phyloP scores from a whole-genome alignment of 2,888 invertebrate species.

The Cryptocephalus moraei region DNA sequence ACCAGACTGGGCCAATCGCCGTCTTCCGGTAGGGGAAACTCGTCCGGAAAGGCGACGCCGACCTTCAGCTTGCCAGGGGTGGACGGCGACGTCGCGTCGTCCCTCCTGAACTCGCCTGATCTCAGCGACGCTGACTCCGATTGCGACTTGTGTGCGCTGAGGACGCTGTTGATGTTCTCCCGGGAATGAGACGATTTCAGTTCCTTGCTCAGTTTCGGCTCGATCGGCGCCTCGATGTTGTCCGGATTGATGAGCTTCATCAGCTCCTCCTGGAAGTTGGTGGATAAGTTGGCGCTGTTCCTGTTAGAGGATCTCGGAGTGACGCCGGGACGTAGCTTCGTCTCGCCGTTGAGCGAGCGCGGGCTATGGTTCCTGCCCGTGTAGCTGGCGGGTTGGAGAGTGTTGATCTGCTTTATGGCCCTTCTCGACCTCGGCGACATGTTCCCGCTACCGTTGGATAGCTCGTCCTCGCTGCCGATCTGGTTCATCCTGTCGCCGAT shows the following conservation, averaged over 20 bases:
- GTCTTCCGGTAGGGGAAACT: conserved; percentile 56
- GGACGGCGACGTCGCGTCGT: conserved; percentile 41
- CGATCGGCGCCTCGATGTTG: conserved; percentile 36
- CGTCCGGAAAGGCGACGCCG: conserved; percentile 30
- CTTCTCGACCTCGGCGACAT: conserved; percentile 43
- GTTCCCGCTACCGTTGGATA: conserved; percentile 44
- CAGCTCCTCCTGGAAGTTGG: conserved; percentile 75
- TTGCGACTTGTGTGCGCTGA: conserved; percentile 34
- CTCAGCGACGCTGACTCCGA: conserved; percentile 51
- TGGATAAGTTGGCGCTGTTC: conserved; percentile 51
- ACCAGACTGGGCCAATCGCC: conserved; percentile 75
- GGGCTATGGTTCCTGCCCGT: conserved; percentile 52
- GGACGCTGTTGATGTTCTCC: conserved; percentile 32
- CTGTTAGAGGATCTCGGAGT: conserved; percentile 42
- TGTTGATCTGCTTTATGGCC: conserved; percentile 37
- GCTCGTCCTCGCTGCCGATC: conserved; percentile 45
- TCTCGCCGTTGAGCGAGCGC: conserved; percentile 47
- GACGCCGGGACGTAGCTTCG: conserved; percentile 44
- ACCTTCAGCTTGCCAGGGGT: conserved; percentile 22
- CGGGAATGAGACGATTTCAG: conserved; percentile 24
- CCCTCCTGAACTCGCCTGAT: conserved; percentile 38
- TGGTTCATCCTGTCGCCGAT: conserved; percentile 38
- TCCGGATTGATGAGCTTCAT: conserved; percentile 76
- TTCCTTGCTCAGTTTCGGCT: conserved; percentile 20
- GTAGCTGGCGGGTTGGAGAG: conserved; percentile 16